A percentile compares a stretch with the other conserved stretches of the same genome.
phyloP scores from a whole-genome alignment of 1,140 invertebrate species.

The Drosophila arizonae region DNA sequence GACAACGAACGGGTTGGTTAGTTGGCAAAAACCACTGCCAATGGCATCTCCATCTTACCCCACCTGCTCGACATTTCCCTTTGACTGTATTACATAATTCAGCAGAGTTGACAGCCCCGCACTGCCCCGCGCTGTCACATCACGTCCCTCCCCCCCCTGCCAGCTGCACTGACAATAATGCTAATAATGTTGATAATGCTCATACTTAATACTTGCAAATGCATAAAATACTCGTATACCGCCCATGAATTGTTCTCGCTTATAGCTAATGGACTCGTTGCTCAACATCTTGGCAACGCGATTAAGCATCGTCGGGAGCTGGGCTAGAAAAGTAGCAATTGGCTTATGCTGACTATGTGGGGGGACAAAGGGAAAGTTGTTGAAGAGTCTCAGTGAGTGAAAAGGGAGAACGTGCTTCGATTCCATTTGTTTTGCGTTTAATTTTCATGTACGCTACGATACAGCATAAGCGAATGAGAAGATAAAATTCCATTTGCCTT shows the following conservation, averaged over 20 bases:
- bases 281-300: background rate
- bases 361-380: no score
- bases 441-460: no score
- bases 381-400: no score
- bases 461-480: no score
- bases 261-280: constrained; percentile 25
- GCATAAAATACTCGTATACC: constrained; percentile 10
- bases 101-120: background rate
- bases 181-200: constrained; percentile 42
- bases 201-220: constrained; percentile 28
- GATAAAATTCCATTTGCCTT: no score
- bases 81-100: constrained; percentile 45
- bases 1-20: constrained; percentile 34
- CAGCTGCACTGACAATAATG: constrained; percentile 38
- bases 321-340: no score
- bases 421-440: no score
- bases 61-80: constrained; percentile 1
- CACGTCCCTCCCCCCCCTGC: background rate
- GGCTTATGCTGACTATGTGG: no score
- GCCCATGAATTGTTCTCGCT: constrained; percentile 7
- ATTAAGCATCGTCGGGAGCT: no score
- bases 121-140: no score
- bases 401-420: no score
- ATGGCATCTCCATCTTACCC: constrained; percentile 7
- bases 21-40: constrained; percentile 18